phyloP scores from a whole-genome alignment of 2,888 invertebrate species.

The Rutpela maculata region DNA sequence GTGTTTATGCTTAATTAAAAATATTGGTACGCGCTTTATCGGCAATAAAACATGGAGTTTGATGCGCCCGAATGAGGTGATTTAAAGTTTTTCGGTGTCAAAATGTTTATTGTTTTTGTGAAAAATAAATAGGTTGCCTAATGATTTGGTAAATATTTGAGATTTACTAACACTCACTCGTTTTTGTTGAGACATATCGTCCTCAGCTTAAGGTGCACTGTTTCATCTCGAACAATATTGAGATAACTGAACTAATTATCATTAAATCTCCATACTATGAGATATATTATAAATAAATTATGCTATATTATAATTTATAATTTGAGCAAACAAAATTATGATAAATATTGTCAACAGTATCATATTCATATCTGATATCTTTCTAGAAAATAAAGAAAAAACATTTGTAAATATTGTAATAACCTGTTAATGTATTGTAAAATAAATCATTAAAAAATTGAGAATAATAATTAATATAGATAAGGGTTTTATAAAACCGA shows the following conservation, averaged over 20 bases:
- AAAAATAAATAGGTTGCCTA: slow-evolving; percentile 20
- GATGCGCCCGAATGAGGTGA: slow-evolving; percentile 9
- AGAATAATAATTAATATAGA: slow-evolving; percentile 57
- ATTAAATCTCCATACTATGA: slow-evolving; percentile 49
- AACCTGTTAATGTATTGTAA: slow-evolving; percentile 60
- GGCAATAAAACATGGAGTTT: too few species aligned
- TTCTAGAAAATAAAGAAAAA: slow-evolving; percentile 57
- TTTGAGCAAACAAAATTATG: slow-evolving; percentile 56
- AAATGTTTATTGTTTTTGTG: slow-evolving; percentile 13
- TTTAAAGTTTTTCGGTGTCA: slow-evolving; percentile 15
- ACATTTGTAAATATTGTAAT: slow-evolving; percentile 58
- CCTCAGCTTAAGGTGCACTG: slow-evolving; percentile 49
- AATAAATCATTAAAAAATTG: slow-evolving; percentile 59
- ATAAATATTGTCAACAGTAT: slow-evolving; percentile 58
- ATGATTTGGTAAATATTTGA: slow-evolving; percentile 35
- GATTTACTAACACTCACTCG: slow-evolving; percentile 46
- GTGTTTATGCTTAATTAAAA: too few species aligned
- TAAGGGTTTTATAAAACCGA: slow-evolving; percentile 55
- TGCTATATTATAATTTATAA: slow-evolving; percentile 56
- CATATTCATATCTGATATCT: slow-evolving; percentile 57
- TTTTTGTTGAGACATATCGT: slow-evolving; percentile 50
- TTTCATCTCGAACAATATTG: slow-evolving; percentile 61
- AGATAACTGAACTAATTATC: slow-evolving; percentile 63
- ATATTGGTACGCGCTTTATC: too few species aligned
- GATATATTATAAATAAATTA: slow-evolving; percentile 56